Evolutionary conservation across 2,113 vertebrate genomes (phyloP).

Genomic region (Fulmarus glacialis): DNA sequence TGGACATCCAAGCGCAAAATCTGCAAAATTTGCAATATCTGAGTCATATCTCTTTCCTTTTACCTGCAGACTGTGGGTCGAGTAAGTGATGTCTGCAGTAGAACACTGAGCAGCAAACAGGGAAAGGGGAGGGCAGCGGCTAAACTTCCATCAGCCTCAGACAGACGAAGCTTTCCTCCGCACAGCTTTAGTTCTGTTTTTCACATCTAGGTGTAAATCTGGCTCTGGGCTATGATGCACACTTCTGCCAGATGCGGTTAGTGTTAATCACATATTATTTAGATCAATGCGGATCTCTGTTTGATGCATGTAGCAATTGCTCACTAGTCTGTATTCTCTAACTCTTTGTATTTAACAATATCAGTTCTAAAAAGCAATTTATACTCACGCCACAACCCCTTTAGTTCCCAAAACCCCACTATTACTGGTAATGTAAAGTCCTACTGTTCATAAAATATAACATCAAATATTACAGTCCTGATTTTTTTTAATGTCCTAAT

Average conservation of each 20-base stretch:
- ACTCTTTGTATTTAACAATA: neutral
- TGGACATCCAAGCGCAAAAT: neutral
- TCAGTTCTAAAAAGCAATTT: neutral
- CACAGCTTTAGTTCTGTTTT: neutral
- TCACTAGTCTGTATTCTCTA: neutral
- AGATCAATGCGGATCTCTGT: neutral
- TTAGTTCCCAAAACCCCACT: neutral
- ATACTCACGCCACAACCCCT: neutral
- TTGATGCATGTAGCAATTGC: neutral
- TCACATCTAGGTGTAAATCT: neutral
- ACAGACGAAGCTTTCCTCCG: neutral
- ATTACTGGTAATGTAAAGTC: neutral
- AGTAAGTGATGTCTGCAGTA: neutral
- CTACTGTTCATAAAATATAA: neutral
- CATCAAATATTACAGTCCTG: neutral
- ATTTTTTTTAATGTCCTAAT: neutral
- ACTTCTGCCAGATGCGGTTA: neutral
- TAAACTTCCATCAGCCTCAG: neutral
- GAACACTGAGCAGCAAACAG: neutral
- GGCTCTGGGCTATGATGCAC: neutral
- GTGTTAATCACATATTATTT: neutral
- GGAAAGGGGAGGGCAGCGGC: neutral
- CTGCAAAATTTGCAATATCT: neutral
- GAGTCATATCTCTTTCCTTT: neutral
- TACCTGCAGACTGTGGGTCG: neutral